Evolutionary conservation across 1,140 invertebrate genomes (phyloP), one percentile per base, ranked within the genome.

Genomic region (Littorina saxatilis): DNA sequence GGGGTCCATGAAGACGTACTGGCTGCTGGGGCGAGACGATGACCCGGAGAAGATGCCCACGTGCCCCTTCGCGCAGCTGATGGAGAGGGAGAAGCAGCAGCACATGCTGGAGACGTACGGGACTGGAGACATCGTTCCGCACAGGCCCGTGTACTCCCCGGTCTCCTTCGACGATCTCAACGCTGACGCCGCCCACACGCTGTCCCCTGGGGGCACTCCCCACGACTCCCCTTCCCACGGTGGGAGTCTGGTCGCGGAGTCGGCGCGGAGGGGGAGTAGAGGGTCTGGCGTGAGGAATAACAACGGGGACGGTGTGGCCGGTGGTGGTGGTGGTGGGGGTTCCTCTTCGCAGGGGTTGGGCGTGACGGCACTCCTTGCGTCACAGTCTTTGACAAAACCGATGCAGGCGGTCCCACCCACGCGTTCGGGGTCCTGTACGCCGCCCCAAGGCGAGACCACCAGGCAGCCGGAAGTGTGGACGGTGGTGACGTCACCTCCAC

Each of bases 1-100:
- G 96, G 97, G 97, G 43, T 93, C 94, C 50, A 98, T 99, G 97
- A 97, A 96, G 89, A 99, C 98, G 0, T 99, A 97, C 90, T 99
- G 87, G 86, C 76, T 88, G 43, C 39, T 72, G 29, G 73, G 78
- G 9, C 80, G 52, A 15, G 80, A 82, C 0, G 29, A 61, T 13
- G 50, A 63, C 40, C 82, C 82, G 1, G 73, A 81, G 37, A 77
- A 84, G 9, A 23, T 66, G 11, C 83, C 83, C 29, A 63, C 50
- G 23, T 89, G 88, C 82, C 88, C 88, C 4, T 87, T 89, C 47
- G 63, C 82, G 11, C 74, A 83, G 35, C 85, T 88, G 43, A 79
- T 88, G 23, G 81, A 88, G 55, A 84, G 86, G 35, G 86, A 88
- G 55, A 72, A 84, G 0, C 75, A 82, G 15, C 80, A 83, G 40